Evolutionary conservation across 1,140 invertebrate species (phyloP).

Genomic region (Pseudomyrmex dendroicus): DNA sequence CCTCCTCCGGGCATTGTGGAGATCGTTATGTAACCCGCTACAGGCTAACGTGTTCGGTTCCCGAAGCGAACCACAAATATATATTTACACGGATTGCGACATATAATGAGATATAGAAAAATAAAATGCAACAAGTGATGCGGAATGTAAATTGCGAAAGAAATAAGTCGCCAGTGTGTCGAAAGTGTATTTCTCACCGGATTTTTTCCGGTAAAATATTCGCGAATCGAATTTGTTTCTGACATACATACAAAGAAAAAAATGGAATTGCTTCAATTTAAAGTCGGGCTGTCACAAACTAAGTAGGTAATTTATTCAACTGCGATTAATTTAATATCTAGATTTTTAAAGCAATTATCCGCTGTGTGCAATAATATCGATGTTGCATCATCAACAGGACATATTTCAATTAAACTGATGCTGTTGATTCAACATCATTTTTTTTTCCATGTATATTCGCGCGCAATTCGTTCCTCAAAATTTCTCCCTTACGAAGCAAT

Average conservation of each 20-base stretch:
- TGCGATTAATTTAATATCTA: no score
- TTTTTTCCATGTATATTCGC: no score
- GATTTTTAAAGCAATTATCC: no score
- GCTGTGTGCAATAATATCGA: no score
- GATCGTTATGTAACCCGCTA: conserved; percentile 41
- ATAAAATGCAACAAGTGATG: background rate
- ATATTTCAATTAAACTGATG: no score
- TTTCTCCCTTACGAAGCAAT: background rate
- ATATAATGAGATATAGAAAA: background rate
- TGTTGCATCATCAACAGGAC: no score
- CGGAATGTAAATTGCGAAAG: conserved; percentile 7
- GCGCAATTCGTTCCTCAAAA: background rate
- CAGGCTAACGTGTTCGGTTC: conserved; percentile 9
- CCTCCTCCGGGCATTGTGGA: conserved; percentile 9
- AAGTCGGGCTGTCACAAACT: no score
- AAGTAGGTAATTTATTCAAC: no score
- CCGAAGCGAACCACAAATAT: conserved; percentile 2
- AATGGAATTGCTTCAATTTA: no score
- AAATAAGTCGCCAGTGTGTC: background rate
- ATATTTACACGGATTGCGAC: background rate
- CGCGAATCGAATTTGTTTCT: background rate
- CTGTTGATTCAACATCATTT: no score
- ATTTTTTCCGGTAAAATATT: background rate
- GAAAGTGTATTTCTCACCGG: no score
- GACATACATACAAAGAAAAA: background rate